Percentiles rank a stretch among this genome's conserved stretches.
Conservation (phyloP, 2,888 invertebrate species). For the Phanerotoma sp. region DNA sequence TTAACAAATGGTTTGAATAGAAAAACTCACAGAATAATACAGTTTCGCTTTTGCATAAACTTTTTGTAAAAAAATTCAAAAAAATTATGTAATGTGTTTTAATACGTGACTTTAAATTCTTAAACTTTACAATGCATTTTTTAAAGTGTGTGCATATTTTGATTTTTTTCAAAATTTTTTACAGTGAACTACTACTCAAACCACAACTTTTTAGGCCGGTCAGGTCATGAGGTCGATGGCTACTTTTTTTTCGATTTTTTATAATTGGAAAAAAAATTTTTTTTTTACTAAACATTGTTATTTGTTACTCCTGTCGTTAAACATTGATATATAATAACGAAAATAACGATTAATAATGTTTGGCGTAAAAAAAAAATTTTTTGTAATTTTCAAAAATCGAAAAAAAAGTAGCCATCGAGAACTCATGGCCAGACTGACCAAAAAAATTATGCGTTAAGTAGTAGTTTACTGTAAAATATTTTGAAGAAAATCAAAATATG, state of each 20-base stretch:
- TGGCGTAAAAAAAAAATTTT: neutral
- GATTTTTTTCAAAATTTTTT: constrained; percentile 5
- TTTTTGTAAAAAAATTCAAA: too few species aligned
- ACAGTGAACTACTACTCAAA: constrained; percentile 3
- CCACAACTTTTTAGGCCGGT: constrained; percentile 1
- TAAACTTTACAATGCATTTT: neutral
- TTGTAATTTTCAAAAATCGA: neutral
- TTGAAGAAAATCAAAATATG: too few species aligned
- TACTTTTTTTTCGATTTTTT: neutral
- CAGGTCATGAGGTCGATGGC: neutral
- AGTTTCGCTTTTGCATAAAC: too few species aligned
- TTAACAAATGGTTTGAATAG: too few species aligned
- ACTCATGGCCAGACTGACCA: too few species aligned
- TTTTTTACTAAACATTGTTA: neutral
- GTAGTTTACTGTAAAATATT: too few species aligned
- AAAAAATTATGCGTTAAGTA: too few species aligned
- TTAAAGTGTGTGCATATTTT: constrained; percentile 1
- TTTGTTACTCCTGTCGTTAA: neutral
- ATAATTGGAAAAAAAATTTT: neutral
- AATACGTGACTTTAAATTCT: neutral
- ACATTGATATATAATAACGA: neutral
- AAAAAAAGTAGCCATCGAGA: too few species aligned
- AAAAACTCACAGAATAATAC: too few species aligned
- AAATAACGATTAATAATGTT: neutral
- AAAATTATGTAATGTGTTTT: too few species aligned